Base-by-base conservation (phyloP, 2,888 invertebrate species). In the Amphipoea lucens region DNA sequence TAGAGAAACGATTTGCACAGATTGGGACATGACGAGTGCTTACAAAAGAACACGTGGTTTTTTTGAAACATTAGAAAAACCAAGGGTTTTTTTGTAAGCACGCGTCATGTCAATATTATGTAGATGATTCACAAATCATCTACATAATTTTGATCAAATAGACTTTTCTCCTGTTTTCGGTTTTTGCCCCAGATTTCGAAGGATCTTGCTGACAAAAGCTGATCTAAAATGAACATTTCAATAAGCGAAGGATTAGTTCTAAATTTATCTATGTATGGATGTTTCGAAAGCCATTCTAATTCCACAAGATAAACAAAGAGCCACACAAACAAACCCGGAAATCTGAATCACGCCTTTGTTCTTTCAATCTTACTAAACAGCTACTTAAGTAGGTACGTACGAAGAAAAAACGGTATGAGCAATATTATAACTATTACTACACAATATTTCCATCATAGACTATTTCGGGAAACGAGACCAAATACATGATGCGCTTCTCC, bases 311-410 rank as follows among this genome's bases (percentile, higher is more conserved):
- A 82, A 86, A 86, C 78, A 86, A 80, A 81, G 70, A 84, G 65
- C 36, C 75, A 78, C 69, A 72, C 69, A 48, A 63, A 78, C 63
- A 65, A 65, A 76, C 23, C 73, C 74, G 88, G 84, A 82, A 84
- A 78, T 78, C 67, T 80, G 81, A 84, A 84, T 88, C 79, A 88
- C 17, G 63, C 75, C 83, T 83, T 84, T 84, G 69, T 87, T 81
- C 72, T 88, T 67, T 71, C 54, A 70, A 62, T 81, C 72, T 60
- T 60, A 65, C 72, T 62, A 29, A 75, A 68, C 62, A 29, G 62
- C 81, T 72, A 69, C 65, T 51, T 71, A 74, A 66, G 51, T 67
- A n/a, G 3, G 40, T 67, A n/a, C 45, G 40, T 67, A 23, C 57
- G 57, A 48, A 74, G 67, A 68, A 62, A 75, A 73, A 63, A 68